These are phyloP conservation scores for Seladonia tumulorum DNA, from an alignment of 2,888 invertebrate species.

Conservation along the genomic window DNA sequence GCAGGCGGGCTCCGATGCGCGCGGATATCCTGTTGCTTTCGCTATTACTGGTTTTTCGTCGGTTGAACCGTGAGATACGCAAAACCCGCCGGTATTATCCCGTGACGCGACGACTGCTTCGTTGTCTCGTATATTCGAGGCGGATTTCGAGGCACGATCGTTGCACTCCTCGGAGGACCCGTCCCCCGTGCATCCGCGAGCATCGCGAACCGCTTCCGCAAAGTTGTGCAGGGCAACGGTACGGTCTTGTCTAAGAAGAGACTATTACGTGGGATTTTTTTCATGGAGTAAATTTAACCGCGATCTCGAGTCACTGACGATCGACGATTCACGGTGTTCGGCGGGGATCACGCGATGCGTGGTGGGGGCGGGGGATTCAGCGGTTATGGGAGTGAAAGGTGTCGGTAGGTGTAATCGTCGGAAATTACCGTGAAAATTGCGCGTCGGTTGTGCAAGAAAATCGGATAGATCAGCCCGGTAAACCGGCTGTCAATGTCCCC, in stretches of 20 bases:
- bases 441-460: slow-evolving; percentile 63
- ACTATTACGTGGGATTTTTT: background rate
- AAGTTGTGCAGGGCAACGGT: background rate
- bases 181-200: background rate
- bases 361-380: slow-evolving; percentile 25
- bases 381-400: slow-evolving; percentile 66
- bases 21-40: slow-evolving; percentile 57
- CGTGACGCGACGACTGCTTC: slow-evolving; percentile 35
- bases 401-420: slow-evolving; percentile 68
- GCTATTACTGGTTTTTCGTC: slow-evolving; percentile 32
- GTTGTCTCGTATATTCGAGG: slow-evolving; percentile 18
- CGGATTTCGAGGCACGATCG: background rate
- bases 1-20: slow-evolving; percentile 43
- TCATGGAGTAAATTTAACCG: slow-evolving; percentile 15
- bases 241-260: background rate
- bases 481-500: slow-evolving; percentile 65
- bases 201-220: background rate
- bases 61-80: slow-evolving; percentile 49
- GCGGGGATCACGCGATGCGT: slow-evolving; percentile 34
- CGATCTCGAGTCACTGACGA: background rate
- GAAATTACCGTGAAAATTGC: slow-evolving; percentile 72
- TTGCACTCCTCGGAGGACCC: background rate
- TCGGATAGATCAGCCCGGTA: slow-evolving; percentile 60
- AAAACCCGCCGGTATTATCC: slow-evolving; percentile 40
- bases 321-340: slow-evolving; percentile 41